Base-by-base conservation (phyloP, 1,140 invertebrate genomes). In the Nautilus pompilius region DNA sequence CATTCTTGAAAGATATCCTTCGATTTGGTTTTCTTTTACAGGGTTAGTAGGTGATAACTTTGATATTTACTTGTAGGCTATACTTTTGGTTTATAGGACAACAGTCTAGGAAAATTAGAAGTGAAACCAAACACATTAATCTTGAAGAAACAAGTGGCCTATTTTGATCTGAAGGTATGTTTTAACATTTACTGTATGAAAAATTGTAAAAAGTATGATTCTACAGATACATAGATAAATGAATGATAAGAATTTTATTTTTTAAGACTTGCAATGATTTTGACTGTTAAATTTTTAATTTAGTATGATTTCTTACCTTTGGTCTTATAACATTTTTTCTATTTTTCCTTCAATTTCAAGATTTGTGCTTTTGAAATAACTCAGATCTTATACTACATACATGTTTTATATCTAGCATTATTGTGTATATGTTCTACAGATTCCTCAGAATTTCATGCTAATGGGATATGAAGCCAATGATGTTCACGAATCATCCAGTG, bases 131-230 rank as follows among this genome's bases (percentile, higher is more conserved):
- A 74, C 30, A 74, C 76, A 33, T 73, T 82, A 48, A 60, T 71
- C 3, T 68, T 82, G 8, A 79, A 79, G 64, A 71, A 71, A 33
- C 79, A 82, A 66, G 74, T 80, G 17, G 76, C 77, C 20, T 82
- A 72, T 57, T 73, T 77, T 60, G 69, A 66, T 41, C 69, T 82
- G 5, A 79, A 79, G 70, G 77, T 78, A 62, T 60, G 57, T 61
- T 45, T 54, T 62, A 41, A n/a, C n/a, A n/a, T n/a, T n/a, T n/a
- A n/a, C n/a, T n/a, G n/a, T n/a, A n/a, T n/a, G n/a, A n/a, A n/a
- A n/a, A n/a, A n/a, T n/a, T n/a, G n/a, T n/a, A n/a, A n/a, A n/a
- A n/a, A n/a, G n/a, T n/a, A n/a, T n/a, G n/a, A n/a, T n/a, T n/a
- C n/a, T n/a, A n/a, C n/a, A n/a, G n/a, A n/a, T n/a, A n/a, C n/a